A percentile compares a stretch with the other conserved stretches of the same genome.
Evolutionary conservation across 2,888 invertebrate species (phyloP).

Genomic region (Drosophila stalkeri): DNA sequence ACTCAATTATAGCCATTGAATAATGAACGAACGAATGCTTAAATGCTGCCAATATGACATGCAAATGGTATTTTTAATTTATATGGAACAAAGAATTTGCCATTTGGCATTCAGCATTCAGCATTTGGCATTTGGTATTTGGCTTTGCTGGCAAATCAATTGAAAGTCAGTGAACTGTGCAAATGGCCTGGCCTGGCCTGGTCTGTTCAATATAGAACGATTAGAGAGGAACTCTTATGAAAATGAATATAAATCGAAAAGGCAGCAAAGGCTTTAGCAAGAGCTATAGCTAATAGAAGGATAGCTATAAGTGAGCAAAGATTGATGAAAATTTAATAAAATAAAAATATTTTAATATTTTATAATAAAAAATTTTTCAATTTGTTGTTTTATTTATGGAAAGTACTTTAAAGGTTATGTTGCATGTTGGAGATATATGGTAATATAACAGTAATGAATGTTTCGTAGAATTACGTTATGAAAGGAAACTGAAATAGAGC

Average conservation of each 20-base stretch:
- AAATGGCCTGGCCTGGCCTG: conserved; percentile 28
- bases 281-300: background rate
- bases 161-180: conserved; percentile 59
- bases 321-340: background rate
- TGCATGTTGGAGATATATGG: background rate
- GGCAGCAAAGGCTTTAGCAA: no score
- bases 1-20: conserved; percentile 31
- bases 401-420: background rate
- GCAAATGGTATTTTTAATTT: conserved; percentile 16
- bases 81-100: conserved; percentile 7
- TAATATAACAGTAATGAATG: no score
- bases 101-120: conserved; percentile 1
- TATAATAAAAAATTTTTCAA: background rate
- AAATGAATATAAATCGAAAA: conserved; percentile 8
- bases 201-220: conserved; percentile 26
- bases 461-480: no score
- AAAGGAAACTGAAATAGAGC: no score
- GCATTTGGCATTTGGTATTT: conserved; percentile 2
- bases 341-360: background rate
- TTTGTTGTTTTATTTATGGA: background rate
- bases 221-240: conserved; percentile 42
- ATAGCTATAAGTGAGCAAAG: background rate
- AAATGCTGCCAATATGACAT: conserved; percentile 14
- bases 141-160: conserved; percentile 41
- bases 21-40: conserved; percentile 1